Evolutionary conservation across 1,140 invertebrate genomes (phyloP), one percentile per base, ranked within the genome.

Genomic region (Hyposmocoma kahamanoa): DNA sequence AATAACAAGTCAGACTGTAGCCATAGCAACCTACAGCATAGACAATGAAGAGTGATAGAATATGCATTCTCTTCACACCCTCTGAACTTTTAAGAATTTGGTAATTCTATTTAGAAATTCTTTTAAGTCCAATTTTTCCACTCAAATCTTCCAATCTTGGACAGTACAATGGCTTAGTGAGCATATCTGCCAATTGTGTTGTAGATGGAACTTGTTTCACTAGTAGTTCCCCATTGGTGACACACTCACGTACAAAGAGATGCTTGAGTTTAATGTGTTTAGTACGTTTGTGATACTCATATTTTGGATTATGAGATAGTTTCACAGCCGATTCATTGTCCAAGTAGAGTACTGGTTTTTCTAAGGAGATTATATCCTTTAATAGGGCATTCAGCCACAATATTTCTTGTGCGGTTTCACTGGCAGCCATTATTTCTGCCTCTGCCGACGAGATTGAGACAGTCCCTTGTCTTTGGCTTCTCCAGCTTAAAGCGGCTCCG

Each of bases 371-470:
- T 3, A 22, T 5, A 11, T 18, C 11, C 8, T 24, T 54, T 8
- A 44, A 34, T 2, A 54, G 15, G 8, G 22, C 32, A 36, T 55
- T 68, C 0, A 87, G 20, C 69, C 73, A 86, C 3, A 83, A 34
- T 1, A 74, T 47, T 60, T 85, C 78, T 44, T 67, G 72, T n/a
- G 71, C 55, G 19, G 55, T 71, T 49, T 82, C 66, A 44, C 62
- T 72, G 4, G 72, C 68, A 11, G 76, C 77, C 8, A 87, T 61
- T 46, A 84, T 65, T 60, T 88, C 83, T 17, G 85, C 75, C 68
- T 88, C 82, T 6, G 71, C 77, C 2, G 67, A 70, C 10, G 72
- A 76, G 9, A 68, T 65, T 15, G 76, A 55, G 2, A 75, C 64
- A 26, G 60, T 60, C 15, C 54, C 42, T 55, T 78, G 72, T 30